Conservation (phyloP, 2,888 invertebrate genomes). For the Empis livida region DNA sequence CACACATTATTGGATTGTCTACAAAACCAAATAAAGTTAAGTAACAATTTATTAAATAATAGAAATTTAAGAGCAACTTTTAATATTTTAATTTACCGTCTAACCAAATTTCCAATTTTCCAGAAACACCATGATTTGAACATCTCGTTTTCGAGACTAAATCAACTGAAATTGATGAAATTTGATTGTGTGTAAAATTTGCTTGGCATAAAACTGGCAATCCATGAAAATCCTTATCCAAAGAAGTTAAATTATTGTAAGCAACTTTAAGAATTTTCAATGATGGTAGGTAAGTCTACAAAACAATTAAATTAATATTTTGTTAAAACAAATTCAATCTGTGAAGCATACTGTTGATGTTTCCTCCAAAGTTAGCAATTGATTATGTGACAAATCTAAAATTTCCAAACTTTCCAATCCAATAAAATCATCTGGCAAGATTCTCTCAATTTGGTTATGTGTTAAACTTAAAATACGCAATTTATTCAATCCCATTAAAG, state of each 20-base stretch:
- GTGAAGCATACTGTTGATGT: slow-evolving; percentile 56
- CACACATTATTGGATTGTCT: slow-evolving; percentile 75
- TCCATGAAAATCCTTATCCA: slow-evolving; percentile 73
- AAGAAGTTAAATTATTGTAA: slow-evolving; percentile 57
- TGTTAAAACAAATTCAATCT: not conserved
- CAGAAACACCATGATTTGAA: slow-evolving; percentile 63
- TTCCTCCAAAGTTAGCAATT: slow-evolving; percentile 62
- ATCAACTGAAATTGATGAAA: slow-evolving; percentile 57
- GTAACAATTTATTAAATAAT: not conserved
- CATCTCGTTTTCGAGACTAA: slow-evolving; percentile 69
- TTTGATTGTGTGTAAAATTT: slow-evolving; percentile 65
- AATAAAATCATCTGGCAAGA: slow-evolving; percentile 64
- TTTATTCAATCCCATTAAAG: slow-evolving; percentile 60
- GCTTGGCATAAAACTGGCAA: slow-evolving; percentile 69
- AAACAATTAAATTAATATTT: slow-evolving; percentile 5
- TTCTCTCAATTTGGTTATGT: slow-evolving; percentile 57
- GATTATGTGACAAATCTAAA: slow-evolving; percentile 67
- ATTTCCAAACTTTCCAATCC: slow-evolving; percentile 60
- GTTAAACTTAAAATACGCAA: slow-evolving; percentile 60
- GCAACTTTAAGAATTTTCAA: slow-evolving; percentile 64
- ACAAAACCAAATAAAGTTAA: slow-evolving; percentile 12
- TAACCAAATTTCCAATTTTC: slow-evolving; percentile 53
- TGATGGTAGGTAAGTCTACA: slow-evolving; percentile 62
- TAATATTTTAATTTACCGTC: slow-evolving; percentile 48
- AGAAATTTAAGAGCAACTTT: not conserved